Evolutionary conservation across 2,797 vertebrate species (phyloP).

Genomic region (Thamnophis elegans): DNA sequence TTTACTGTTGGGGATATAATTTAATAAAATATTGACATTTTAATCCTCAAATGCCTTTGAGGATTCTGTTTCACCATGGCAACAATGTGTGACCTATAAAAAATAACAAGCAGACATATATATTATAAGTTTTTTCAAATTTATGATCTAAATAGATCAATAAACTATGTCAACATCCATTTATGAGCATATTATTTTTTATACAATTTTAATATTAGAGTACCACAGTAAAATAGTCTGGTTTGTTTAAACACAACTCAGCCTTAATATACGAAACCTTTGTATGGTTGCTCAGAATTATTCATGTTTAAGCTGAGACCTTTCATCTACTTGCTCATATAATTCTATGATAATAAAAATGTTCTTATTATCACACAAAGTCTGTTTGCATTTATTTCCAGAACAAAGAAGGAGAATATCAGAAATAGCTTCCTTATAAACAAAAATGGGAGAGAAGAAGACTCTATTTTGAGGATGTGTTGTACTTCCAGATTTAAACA

Average conservation of each 20-base stretch:
- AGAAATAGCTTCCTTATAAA: slow-evolving; percentile 25
- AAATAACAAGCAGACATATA: not conserved
- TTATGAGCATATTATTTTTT: not conserved
- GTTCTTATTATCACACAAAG: slow-evolving; percentile 67
- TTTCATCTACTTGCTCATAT: slow-evolving; percentile 74
- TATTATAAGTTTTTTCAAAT: not conserved
- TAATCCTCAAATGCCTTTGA: not conserved
- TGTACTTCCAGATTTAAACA: not conserved
- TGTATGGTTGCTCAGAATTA: slow-evolving; percentile 2
- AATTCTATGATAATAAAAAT: slow-evolving; percentile 59
- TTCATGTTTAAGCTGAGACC: slow-evolving; percentile 59
- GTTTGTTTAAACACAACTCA: not conserved
- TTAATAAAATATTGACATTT: not conserved
- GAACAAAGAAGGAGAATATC: not conserved
- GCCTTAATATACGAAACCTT: slow-evolving; percentile 24
- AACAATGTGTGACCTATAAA: not conserved
- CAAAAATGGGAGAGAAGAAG: not conserved
- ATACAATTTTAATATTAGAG: not conserved
- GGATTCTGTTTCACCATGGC: not conserved
- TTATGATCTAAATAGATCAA: not conserved
- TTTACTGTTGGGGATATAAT: not conserved
- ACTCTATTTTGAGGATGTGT: not conserved
- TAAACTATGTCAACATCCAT: not conserved
- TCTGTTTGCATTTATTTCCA: slow-evolving; percentile 27
- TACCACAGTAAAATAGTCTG: not conserved